phyloP scores from a whole-genome alignment of 2,113 vertebrate genomes.

The Paramormyrops kingsleyae region DNA sequence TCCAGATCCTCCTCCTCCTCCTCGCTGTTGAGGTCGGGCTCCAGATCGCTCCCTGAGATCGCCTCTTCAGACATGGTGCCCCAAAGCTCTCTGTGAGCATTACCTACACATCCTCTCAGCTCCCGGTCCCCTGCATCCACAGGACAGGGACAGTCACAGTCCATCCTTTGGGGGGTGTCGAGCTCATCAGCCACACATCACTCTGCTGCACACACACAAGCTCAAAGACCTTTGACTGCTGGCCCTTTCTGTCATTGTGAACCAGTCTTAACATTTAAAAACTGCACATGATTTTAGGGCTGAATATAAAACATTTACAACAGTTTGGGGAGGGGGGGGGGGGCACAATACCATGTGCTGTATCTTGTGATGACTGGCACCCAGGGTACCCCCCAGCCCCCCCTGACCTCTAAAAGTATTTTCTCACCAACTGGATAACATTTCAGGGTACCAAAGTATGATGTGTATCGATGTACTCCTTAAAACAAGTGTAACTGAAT shows the following conservation, averaged over 20 bases:
- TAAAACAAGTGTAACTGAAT: background rate
- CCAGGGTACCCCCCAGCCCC: background rate
- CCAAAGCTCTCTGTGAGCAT: conserved; percentile 73
- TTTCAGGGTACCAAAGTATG: background rate
- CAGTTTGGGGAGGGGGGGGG: background rate
- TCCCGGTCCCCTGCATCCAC: conserved; percentile 32
- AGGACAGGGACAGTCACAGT: background rate
- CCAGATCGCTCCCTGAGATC: conserved; percentile 94
- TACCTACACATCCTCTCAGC: conserved; percentile 81
- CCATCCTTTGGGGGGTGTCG: background rate
- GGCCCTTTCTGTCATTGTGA: background rate
- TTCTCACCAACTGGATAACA: background rate
- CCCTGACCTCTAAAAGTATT: background rate
- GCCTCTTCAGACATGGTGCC: conserved; percentile 98
- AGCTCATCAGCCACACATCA: background rate
- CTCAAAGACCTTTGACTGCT: background rate
- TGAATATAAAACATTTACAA: background rate
- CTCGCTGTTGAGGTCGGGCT: conserved; percentile 88
- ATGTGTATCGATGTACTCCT: background rate
- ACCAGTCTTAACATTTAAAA: background rate
- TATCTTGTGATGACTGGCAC: background rate
- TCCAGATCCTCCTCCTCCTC: conserved; percentile 80
- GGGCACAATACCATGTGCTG: background rate
- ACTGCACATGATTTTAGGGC: background rate
- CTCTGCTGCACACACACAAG: background rate